Evolutionary conservation across 2,797 vertebrate genomes (phyloP), one percentile per base, ranked within the genome.

Genomic region (Phoxinus dragarum): DNA sequence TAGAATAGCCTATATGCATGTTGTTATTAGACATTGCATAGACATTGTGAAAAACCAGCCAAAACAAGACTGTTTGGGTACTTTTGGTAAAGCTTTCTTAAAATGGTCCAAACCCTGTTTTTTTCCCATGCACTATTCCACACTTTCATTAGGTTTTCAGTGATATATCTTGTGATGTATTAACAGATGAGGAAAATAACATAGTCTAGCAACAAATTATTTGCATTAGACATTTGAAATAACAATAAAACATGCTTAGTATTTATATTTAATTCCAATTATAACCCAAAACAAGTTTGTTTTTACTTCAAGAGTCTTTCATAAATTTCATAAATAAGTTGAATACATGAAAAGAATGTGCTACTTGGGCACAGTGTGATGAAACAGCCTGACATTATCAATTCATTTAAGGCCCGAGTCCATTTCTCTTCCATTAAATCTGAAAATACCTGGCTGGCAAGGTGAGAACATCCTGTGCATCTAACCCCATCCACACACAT

Each of bases 381-480:
- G 27, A 74, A 84, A 81, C 49, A 85, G 77, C n/a, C 5, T 76
- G 11, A 23, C 31, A 64, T 44, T 84, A 54, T 81, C 84, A 71
- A 77, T 36, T 89, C 21, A 68, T 69, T 87, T 47, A 86, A 82
- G 75, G 86, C 68, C 73, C 44, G 19, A 67, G 66, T 83, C 21
- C 66, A 75, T 83, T 72, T 68, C 67, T 82, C n/a, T 69, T 83
- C 54, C 52, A 47, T 73, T 67, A 67, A 54, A 56, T 76, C 76
- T 42, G 79, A 88, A 86, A 88, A 89, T 87, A 89, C 69, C 71
- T 77, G 3, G n/a, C 74, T 77, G 5, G 38, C 16, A 73, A 82
- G 80, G 82, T 79, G 40, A 86, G 40, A 34, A 75, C 54, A 64
- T 75, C 54, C 71, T 80, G 34, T 64, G 54, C 49, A 40, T 61